These are phyloP conservation scores for Hippotragus niger DNA, from an alignment of 2,113 vertebrate genomes.

Conservation along the genomic window DNA sequence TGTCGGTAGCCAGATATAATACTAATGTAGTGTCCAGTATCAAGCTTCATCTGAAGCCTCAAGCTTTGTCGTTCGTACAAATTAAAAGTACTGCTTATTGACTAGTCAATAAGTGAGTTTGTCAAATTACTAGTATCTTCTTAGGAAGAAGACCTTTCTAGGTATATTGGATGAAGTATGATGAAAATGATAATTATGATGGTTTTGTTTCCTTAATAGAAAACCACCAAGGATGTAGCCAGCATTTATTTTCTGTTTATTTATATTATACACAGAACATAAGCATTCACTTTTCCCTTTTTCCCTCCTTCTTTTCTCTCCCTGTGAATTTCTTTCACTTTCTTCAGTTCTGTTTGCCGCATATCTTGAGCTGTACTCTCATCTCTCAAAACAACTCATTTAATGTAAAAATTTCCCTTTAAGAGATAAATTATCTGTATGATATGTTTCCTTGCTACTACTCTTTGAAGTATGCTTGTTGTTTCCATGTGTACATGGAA, in stretches of 20 bases:
- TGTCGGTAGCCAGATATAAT: not conserved
- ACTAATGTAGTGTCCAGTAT: not conserved
- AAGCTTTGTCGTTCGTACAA: not conserved
- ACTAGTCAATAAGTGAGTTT: not conserved
- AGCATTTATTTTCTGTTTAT: constrained; percentile 42
- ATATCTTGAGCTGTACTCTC: constrained; percentile 38
- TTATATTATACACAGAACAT: not conserved
- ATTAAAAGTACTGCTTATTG: not conserved
- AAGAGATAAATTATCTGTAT: constrained; percentile 59
- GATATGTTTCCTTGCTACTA: not conserved
- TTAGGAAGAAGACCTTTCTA: constrained; percentile 25
- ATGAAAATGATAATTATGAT: not conserved
- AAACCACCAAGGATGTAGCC: constrained; percentile 19
- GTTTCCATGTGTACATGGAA: not conserved
- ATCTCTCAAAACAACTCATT: constrained; percentile 59
- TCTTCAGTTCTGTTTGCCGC: constrained; percentile 37
- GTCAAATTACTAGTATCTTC: not conserved
- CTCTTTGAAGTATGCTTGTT: not conserved
- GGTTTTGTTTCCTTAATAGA: constrained; percentile 37
- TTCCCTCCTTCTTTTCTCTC: not conserved
- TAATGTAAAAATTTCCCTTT: constrained; percentile 70
- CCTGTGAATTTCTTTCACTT: constrained; percentile 10
- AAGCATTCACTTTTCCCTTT: not conserved
- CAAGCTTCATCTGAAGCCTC: not conserved
- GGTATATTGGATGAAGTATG: not conserved